These are phyloP conservation scores for Drosophila hamatofila DNA, from an alignment of 2,888 invertebrate genomes.

Conservation along the genomic window DNA sequence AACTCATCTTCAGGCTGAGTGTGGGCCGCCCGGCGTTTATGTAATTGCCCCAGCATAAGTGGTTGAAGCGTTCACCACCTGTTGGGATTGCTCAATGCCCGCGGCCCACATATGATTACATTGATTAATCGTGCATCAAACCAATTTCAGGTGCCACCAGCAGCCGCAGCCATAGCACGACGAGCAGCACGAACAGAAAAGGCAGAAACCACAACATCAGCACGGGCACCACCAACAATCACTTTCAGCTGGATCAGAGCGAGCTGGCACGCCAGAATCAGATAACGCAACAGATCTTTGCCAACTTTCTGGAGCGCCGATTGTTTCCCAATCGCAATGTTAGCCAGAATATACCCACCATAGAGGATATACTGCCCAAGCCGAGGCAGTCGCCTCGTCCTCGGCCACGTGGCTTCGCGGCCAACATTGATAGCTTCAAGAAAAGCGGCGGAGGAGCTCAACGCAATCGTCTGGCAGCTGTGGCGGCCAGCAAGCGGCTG, in stretches of 20 bases:
- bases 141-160: constrained; percentile 61
- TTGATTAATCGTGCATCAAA: constrained; percentile 61
- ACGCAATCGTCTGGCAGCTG: constrained; percentile 65
- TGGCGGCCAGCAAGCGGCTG: constrained; percentile 51
- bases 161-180: constrained; percentile 14
- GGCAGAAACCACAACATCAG: constrained; percentile 4
- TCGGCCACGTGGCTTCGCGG: constrained; percentile 74
- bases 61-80: constrained; percentile 25
- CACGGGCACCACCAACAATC: constrained; percentile 7
- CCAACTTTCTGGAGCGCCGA: constrained; percentile 90
- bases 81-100: constrained; percentile 49
- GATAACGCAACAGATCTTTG: constrained; percentile 91
- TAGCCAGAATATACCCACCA: constrained; percentile 86
- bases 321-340: constrained; percentile 87
- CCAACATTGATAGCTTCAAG: constrained; percentile 53
- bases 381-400: constrained; percentile 77
- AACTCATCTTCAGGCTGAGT: constrained; percentile 40
- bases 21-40: constrained; percentile 59
- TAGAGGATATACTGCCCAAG: constrained; percentile 88
- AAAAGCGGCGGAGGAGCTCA: constrained; percentile 58
- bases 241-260: constrained; percentile 84
- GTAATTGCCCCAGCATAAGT: constrained; percentile 54
- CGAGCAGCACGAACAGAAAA: not conserved
- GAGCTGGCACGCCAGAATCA: constrained; percentile 91
- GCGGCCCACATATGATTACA: constrained; percentile 59